These are phyloP conservation scores for Porites rus DNA, from an alignment of 92 coral and sea anemone genomes.

Conservation along the genomic window DNA sequence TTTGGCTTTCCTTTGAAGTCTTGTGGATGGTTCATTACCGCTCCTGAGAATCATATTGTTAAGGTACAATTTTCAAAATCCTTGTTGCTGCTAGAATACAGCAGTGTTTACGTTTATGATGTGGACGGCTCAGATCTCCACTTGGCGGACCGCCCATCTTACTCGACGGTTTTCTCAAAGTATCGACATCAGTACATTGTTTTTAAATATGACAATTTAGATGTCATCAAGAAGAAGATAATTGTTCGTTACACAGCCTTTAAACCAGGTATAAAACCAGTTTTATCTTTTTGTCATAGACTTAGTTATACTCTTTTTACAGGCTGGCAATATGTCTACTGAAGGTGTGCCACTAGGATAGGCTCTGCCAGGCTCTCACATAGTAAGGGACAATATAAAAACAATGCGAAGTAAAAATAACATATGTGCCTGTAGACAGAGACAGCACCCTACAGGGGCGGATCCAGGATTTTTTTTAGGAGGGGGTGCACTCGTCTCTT, in stretches of 20 bases:
- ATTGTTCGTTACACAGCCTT: constrained; percentile 9
- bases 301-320: too few relatives aligned
- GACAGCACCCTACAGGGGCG: too few relatives aligned
- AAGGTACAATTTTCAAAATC: not conserved
- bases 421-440: too few relatives aligned
- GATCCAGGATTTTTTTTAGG: too few relatives aligned
- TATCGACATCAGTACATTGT: constrained; percentile 26
- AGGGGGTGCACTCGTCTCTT: too few relatives aligned
- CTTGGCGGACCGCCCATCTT: not conserved
- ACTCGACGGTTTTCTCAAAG: constrained; percentile 6
- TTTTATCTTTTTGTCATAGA: too few relatives aligned
- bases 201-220: constrained; percentile 19
- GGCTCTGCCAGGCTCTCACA: too few relatives aligned
- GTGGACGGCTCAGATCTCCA: constrained; percentile 18
- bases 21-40: constrained; percentile 47
- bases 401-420: too few relatives aligned
- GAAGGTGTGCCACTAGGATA: too few relatives aligned
- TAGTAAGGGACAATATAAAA: too few relatives aligned
- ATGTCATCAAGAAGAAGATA: not conserved
- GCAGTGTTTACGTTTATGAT: constrained; percentile 10
- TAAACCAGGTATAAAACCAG: constrained; percentile 8
- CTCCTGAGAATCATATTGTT: constrained; percentile 26
- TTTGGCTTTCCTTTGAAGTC: constrained; percentile 2
- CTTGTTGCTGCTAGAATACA: not conserved
- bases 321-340: too few relatives aligned